Evolutionary conservation across 2,888 invertebrate species (phyloP).

Genomic region (Blera fallax): DNA sequence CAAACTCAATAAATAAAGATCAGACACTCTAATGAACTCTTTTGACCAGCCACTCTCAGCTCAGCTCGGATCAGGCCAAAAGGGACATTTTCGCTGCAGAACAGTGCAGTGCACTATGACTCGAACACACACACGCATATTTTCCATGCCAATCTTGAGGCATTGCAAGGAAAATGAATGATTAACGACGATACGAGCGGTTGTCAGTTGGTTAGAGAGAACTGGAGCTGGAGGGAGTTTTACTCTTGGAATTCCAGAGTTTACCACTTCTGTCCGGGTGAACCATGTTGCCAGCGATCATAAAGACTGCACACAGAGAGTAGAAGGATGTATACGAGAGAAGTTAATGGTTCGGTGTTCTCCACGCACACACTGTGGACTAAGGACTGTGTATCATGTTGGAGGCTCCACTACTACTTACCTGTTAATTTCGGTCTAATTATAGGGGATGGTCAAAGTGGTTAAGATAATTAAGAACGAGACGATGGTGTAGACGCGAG

Average conservation of each 20-base stretch:
- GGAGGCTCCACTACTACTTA: conserved; percentile 9
- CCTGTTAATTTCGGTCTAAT: conserved; percentile 58
- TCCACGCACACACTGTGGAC: too few relatives aligned
- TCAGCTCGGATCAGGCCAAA: conserved; percentile 9
- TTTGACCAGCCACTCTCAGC: conserved; percentile 22
- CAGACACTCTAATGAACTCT: conserved; percentile 60
- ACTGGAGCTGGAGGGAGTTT: conserved; percentile 29
- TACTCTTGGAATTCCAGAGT: conserved; percentile 12
- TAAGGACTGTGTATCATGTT: not conserved
- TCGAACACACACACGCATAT: not conserved
- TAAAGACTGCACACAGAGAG: not conserved
- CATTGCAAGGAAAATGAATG: conserved; percentile 37
- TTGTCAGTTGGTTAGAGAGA: conserved; percentile 21
- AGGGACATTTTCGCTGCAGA: conserved; percentile 24
- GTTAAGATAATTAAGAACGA: conserved; percentile 52
- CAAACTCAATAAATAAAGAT: conserved; percentile 56
- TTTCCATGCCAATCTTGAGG: conserved; percentile 14
- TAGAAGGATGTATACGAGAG: not conserved
- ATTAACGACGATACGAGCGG: conserved; percentile 39
- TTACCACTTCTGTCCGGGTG: conserved; percentile 11
- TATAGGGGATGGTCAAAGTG: conserved; percentile 45
- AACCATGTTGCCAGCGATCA: not conserved
- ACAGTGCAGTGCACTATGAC: not conserved
- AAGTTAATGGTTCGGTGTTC: conserved; percentile 22
- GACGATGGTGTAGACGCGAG: not conserved